Conservation (phyloP, 2,113 vertebrate species). For the Chaetodon trifascialis region DNA sequence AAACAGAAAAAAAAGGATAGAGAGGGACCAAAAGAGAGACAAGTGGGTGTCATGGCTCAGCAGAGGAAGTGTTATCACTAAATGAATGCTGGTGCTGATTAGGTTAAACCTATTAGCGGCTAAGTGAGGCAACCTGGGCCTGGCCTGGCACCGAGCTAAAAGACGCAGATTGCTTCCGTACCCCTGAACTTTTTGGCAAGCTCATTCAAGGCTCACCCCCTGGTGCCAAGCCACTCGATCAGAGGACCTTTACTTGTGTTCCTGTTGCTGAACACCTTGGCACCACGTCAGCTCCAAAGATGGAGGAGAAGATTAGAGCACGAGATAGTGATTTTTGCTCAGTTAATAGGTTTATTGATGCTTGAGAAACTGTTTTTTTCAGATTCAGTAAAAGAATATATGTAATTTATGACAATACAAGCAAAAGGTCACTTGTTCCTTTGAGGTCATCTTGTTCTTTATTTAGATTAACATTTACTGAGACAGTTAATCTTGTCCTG, state of each 20-base stretch:
- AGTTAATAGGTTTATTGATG: conserved; percentile 1
- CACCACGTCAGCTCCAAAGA: conserved; percentile 20
- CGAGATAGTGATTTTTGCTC: conserved; percentile 33
- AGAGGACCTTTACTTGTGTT: conserved; percentile 49
- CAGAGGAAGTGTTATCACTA: conserved; percentile 64
- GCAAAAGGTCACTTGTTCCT: conserved; percentile 28
- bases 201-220: conserved; percentile 24
- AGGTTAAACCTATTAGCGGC: conserved; percentile 79
- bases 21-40: conserved; percentile 13
- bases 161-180: conserved; percentile 42
- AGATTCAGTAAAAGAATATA: neutral
- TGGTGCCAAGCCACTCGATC: conserved; percentile 38
- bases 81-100: conserved; percentile 70
- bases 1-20: neutral
- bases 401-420: conserved; percentile 6
- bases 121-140: conserved; percentile 59
- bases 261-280: conserved; percentile 47
- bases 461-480: conserved; percentile 47
- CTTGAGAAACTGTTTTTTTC: neutral
- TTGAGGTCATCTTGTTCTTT: conserved; percentile 32
- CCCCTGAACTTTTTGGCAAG: conserved; percentile 56
- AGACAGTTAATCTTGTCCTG: conserved; percentile 41
- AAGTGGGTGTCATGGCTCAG: conserved; percentile 57
- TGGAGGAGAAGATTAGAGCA: conserved; percentile 32
- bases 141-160: conserved; percentile 42